Evolutionary conservation across 1,140 invertebrate genomes (phyloP).

Genomic region (Cotesia glomerata): DNA sequence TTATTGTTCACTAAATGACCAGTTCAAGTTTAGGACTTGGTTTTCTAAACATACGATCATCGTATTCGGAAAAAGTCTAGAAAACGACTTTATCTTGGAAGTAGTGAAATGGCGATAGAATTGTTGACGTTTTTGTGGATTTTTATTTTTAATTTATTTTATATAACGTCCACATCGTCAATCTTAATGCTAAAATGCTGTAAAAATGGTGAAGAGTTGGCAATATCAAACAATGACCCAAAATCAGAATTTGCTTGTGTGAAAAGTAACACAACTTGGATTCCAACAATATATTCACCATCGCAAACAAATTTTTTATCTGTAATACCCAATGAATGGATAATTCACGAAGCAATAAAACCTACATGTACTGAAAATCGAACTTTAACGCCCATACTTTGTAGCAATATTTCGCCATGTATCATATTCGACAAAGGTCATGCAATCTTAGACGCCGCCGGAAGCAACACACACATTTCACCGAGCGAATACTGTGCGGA

Average conservation of each 20-base stretch:
- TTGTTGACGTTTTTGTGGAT: neutral
- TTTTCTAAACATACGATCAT: too few relatives aligned
- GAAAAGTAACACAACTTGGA: conserved; percentile 50
- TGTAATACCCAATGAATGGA: conserved; percentile 61
- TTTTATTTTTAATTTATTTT: neutral
- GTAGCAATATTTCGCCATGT: conserved; percentile 47
- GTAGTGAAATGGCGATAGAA: conserved; percentile 6
- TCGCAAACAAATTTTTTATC: conserved; percentile 42
- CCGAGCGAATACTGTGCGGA: conserved; percentile 69
- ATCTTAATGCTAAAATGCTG: conserved; percentile 65
- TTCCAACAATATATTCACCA: conserved; percentile 65
- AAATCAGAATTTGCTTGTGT: conserved; percentile 35
- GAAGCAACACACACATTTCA: conserved; percentile 44
- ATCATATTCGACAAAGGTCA: conserved; percentile 67
- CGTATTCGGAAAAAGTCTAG: too few relatives aligned
- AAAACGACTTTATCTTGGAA: neutral
- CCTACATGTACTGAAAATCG: conserved; percentile 56
- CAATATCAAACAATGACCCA: conserved; percentile 21
- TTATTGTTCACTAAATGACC: too few relatives aligned
- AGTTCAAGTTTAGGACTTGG: too few relatives aligned
- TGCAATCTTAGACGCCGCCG: conserved; percentile 60
- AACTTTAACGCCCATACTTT: conserved; percentile 51
- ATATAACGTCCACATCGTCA: conserved; percentile 41
- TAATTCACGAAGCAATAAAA: conserved; percentile 45
- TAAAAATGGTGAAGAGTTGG: conserved; percentile 54